Evolutionary conservation across 2,113 vertebrate genomes (phyloP).

Genomic region (Cinclus cinclus): DNA sequence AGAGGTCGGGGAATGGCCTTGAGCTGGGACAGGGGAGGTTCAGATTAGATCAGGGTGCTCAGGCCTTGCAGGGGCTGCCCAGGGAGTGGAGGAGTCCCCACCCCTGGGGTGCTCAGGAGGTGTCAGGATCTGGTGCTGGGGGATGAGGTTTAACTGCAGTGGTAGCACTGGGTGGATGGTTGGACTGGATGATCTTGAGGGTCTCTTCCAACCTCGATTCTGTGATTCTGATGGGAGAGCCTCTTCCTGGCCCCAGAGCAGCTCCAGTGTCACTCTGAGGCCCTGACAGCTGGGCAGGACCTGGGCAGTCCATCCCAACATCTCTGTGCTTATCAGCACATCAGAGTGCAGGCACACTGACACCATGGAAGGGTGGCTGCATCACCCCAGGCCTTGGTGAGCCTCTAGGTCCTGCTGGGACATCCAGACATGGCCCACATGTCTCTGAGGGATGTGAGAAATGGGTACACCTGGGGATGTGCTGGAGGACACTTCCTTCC

Average conservation of each 20-base stretch:
- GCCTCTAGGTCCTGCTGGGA: not conserved
- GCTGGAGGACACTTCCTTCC: not conserved
- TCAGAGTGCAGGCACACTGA: not conserved
- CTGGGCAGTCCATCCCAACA: not conserved
- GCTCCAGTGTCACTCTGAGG: not conserved
- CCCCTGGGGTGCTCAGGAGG: not conserved
- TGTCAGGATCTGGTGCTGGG: not conserved
- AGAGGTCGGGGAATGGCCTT: not conserved
- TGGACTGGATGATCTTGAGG: not conserved
- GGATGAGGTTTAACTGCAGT: not conserved
- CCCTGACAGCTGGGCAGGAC: not conserved
- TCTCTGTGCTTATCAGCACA: not conserved
- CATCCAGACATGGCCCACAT: not conserved
- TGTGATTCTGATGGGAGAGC: not conserved
- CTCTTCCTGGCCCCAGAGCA: not conserved
- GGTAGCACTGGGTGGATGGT: not conserved
- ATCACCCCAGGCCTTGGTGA: not conserved
- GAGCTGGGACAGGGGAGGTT: not conserved
- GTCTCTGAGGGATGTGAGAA: not conserved
- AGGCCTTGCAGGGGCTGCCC: not conserved
- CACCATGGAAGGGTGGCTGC: rapidly evolving
- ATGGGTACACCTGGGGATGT: not conserved
- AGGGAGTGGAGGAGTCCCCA: not conserved
- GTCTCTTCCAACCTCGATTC: not conserved
- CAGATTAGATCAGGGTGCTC: not conserved